A percentile compares a stretch with the other conserved stretches of the same genome.
Conservation (phyloP, 2,113 vertebrate species). For the Hyperoodon ampullatus region DNA sequence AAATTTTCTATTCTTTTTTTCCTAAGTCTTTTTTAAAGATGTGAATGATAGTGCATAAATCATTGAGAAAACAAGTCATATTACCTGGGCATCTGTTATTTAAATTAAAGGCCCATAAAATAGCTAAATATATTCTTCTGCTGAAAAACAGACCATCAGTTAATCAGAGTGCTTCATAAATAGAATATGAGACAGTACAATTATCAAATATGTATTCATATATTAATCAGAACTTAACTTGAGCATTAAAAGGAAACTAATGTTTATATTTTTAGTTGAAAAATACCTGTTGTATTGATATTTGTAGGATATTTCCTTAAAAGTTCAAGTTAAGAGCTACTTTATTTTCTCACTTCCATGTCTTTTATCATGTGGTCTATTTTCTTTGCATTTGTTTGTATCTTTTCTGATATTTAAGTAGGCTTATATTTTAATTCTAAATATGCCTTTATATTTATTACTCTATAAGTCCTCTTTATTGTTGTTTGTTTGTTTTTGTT, state of each 20-base stretch:
- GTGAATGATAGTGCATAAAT: neutral
- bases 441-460: neutral
- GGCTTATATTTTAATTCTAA: neutral
- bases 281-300: neutral
- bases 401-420: neutral
- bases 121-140: neutral
- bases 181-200: neutral
- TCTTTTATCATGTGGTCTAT: neutral
- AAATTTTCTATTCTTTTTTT: neutral
- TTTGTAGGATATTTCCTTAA: neutral
- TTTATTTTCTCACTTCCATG: neutral
- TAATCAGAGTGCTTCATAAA: neutral
- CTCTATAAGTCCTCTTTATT: neutral
- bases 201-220: neutral
- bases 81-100: neutral
- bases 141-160: conserved; percentile 21
- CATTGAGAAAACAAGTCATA: neutral
- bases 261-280: neutral
- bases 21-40: neutral
- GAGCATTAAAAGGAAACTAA: neutral
- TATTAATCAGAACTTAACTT: neutral
- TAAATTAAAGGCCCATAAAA: neutral
- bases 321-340: neutral
- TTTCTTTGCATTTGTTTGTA: neutral
- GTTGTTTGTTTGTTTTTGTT: neutral